A percentile compares a stretch with the other conserved stretches of the same genome.
Evolutionary conservation across 1,140 invertebrate species (phyloP).

Genomic region (Zaprionus gabonicus): DNA sequence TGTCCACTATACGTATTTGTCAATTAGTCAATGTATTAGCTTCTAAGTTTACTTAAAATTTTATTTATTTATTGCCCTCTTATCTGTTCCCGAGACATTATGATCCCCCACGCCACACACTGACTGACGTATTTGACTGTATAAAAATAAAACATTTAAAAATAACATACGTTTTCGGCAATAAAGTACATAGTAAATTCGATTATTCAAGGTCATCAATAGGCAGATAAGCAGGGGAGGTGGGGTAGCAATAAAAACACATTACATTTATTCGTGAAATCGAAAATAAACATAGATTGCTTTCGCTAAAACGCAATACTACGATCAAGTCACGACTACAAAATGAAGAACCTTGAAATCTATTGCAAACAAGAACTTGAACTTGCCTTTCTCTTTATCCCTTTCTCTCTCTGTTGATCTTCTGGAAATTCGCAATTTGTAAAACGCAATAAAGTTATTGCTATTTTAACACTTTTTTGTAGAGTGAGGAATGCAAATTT

Average conservation of each 20-base stretch:
- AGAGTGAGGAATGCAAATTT: not conserved
- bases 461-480: slow-evolving; percentile 21
- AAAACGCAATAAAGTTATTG: slow-evolving; percentile 33
- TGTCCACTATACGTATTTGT: slow-evolving; percentile 1
- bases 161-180: slow-evolving; percentile 26
- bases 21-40: slow-evolving; percentile 16
- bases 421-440: slow-evolving; percentile 16
- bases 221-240: not conserved
- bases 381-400: slow-evolving; percentile 53
- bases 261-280: slow-evolving; percentile 20
- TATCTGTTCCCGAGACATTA: slow-evolving; percentile 49
- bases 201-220: slow-evolving; percentile 60
- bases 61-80: slow-evolving; percentile 45
- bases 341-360: slow-evolving; percentile 16
- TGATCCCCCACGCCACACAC: slow-evolving; percentile 30
- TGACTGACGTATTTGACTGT: slow-evolving; percentile 43
- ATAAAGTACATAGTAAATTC: slow-evolving; percentile 21
- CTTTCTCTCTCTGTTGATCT: slow-evolving; percentile 16
- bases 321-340: slow-evolving; percentile 10
- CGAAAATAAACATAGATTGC: not conserved
- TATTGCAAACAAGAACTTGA: slow-evolving; percentile 34
- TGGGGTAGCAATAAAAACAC: not conserved
- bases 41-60: slow-evolving; percentile 3
- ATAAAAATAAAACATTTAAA: slow-evolving; percentile 41
- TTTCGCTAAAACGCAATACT: slow-evolving; percentile 4